phyloP scores from a whole-genome alignment of 2,113 vertebrate species.

The Forbesichthys agassizii region DNA sequence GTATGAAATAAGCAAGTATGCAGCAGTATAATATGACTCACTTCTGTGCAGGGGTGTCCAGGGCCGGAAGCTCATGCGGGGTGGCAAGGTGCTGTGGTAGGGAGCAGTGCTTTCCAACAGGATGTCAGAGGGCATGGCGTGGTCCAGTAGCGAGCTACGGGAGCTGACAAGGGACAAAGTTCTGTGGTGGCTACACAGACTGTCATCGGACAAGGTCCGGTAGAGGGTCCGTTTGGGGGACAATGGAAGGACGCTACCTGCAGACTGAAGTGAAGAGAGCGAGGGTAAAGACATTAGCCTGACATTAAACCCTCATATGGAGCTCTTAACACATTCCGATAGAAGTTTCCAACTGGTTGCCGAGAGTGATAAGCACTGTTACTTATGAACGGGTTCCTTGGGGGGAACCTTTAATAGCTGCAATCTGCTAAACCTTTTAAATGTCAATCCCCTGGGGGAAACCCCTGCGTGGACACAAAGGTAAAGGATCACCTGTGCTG shows the following conservation, averaged over 20 bases:
- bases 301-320: too few species aligned
- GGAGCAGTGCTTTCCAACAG: conserved; percentile 84
- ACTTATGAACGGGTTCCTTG: too few species aligned
- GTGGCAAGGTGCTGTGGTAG: conserved; percentile 80
- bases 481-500: not conserved
- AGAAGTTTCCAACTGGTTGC: too few species aligned
- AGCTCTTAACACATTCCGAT: too few species aligned
- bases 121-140: conserved; percentile 82
- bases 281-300: not conserved
- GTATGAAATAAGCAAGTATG: too few species aligned
- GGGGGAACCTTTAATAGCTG: too few species aligned
- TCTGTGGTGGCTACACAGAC: conserved; percentile 82
- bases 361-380: too few species aligned
- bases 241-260: not conserved
- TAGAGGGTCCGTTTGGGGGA: conserved; percentile 79
- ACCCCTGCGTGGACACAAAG: not conserved
- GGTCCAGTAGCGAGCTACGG: conserved; percentile 83
- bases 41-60: conserved; percentile 75
- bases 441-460: too few species aligned
- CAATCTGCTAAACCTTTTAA: too few species aligned
- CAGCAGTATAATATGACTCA: conserved; percentile 58
- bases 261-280: not conserved
- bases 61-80: conserved; percentile 68
- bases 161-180: conserved; percentile 80
- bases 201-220: conserved; percentile 85